Conservation (phyloP, 2,888 invertebrate genomes). For the Microdon myrmicae region DNA sequence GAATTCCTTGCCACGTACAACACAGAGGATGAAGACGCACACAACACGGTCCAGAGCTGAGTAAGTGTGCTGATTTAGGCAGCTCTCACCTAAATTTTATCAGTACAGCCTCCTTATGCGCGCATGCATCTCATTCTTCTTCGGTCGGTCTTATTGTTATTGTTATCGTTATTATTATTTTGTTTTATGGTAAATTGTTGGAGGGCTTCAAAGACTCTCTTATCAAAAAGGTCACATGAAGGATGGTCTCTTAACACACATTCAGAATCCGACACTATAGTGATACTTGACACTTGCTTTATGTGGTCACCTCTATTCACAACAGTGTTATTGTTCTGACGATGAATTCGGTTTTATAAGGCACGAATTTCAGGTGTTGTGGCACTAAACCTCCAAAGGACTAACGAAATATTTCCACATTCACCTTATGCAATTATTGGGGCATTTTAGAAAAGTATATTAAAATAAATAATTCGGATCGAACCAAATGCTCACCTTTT, state of each 20-base stretch:
- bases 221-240: constrained; percentile 51
- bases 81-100: too few species aligned
- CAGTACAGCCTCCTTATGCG: too few species aligned
- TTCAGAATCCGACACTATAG: constrained; percentile 12
- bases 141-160: background rate
- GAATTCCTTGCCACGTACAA: too few species aligned
- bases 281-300: constrained; percentile 1
- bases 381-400: background rate
- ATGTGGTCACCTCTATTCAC: constrained; percentile 16
- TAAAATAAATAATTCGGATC: background rate
- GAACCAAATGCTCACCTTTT: constrained; percentile 54
- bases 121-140: too few species aligned
- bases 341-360: constrained; percentile 5
- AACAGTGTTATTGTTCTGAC: constrained; percentile 8
- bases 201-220: constrained; percentile 33
- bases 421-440: constrained; percentile 28
- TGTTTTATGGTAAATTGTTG: constrained; percentile 6
- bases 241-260: constrained; percentile 49
- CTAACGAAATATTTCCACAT: too few species aligned
- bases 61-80: too few species aligned
- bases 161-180: background rate
- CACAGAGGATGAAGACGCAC: too few species aligned
- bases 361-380: background rate
- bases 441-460: background rate
- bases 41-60: too few species aligned